phyloP scores from a whole-genome alignment of 2,888 invertebrate species.

The Hyposoter dolosus region DNA sequence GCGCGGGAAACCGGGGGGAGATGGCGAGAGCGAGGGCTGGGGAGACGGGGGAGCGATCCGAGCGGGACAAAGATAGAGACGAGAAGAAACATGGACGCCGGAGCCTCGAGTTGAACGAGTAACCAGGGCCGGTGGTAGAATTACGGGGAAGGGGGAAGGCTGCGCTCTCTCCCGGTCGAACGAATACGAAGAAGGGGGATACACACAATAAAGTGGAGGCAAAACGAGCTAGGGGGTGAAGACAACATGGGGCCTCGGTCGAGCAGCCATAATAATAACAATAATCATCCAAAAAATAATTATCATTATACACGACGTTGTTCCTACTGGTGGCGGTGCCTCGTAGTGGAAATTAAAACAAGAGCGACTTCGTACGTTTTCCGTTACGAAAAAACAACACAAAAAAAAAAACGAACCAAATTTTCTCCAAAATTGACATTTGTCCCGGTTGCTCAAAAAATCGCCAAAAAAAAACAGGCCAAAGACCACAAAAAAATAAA shows the following conservation, averaged over 20 bases:
- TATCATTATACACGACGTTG: slow-evolving; percentile 48
- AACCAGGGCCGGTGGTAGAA: slow-evolving; percentile 48
- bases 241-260: slow-evolving; percentile 79
- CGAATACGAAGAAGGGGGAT: slow-evolving; percentile 58
- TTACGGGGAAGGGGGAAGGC: slow-evolving; percentile 38
- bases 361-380: not conserved
- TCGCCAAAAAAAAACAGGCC: not conserved
- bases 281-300: slow-evolving; percentile 60
- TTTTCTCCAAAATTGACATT: not conserved
- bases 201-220: slow-evolving; percentile 67
- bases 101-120: slow-evolving; percentile 45
- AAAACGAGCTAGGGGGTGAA: slow-evolving; percentile 75
- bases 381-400: not conserved
- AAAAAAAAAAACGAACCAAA: not conserved
- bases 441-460: not conserved
- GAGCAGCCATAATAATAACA: slow-evolving; percentile 77
- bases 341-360: not conserved
- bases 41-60: slow-evolving; percentile 32
- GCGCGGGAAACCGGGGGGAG: slow-evolving; percentile 32
- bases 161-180: slow-evolving; percentile 33
- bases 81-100: slow-evolving; percentile 68
- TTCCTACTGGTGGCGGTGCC: slow-evolving; percentile 42
- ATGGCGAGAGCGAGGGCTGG: slow-evolving; percentile 27
- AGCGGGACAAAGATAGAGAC: slow-evolving; percentile 55
- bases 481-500: not conserved